These are phyloP conservation scores for Thysanoteuthis rhombus DNA, from an alignment of 2,888 invertebrate species.

Conservation along the genomic window DNA sequence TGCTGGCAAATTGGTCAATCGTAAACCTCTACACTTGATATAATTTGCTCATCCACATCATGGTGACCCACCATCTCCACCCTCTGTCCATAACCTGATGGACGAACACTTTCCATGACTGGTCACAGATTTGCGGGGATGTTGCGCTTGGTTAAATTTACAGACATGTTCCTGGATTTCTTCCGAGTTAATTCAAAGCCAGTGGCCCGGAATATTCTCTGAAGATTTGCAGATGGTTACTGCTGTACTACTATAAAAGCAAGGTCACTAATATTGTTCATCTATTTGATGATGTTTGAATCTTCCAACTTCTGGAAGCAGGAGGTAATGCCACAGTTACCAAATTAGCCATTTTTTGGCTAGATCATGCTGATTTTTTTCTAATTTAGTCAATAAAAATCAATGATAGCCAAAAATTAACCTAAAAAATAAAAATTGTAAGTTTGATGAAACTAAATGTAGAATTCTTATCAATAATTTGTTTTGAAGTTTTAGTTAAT, in stretches of 20 bases:
- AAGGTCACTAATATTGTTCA: background rate
- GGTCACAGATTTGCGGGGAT: background rate
- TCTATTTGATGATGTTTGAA: background rate
- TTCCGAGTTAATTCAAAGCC: background rate
- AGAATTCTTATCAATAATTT: no score
- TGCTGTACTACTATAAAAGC: background rate
- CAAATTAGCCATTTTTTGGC: no score
- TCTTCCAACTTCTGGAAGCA: background rate
- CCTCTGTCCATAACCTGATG: background rate
- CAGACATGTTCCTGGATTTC: background rate
- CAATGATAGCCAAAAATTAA: no score
- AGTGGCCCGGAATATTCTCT: background rate
- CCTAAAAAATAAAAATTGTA: no score
- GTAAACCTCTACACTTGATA: background rate
- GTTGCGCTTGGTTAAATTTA: background rate
- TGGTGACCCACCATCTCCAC: background rate
- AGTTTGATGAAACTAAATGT: no score
- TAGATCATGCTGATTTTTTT: no score
- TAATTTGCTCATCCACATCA: background rate
- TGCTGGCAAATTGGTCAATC: background rate
- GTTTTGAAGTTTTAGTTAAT: no score
- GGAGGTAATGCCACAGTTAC: no score
- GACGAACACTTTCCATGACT: background rate
- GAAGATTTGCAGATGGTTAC: background rate
- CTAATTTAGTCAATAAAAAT: no score